Evolutionary conservation across 2,888 invertebrate species (phyloP).

Genomic region (Dryobotodes eremita): DNA sequence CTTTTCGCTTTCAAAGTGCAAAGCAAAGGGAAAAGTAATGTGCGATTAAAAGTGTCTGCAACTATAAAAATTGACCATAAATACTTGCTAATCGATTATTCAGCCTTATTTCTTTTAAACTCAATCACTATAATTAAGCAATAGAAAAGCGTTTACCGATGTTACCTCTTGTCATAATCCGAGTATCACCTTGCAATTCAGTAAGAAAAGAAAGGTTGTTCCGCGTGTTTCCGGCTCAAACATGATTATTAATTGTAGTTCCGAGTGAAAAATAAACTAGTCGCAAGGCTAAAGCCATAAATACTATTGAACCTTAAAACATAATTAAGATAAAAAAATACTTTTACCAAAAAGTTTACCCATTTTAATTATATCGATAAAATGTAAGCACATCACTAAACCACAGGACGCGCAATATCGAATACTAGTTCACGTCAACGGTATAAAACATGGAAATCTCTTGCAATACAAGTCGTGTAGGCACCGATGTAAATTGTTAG

Average conservation of each 20-base stretch:
- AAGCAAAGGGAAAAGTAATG: slow-evolving; percentile 1
- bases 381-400: slow-evolving; percentile 63
- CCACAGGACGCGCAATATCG: slow-evolving; percentile 83
- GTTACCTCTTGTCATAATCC: neutral
- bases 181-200: slow-evolving; percentile 26
- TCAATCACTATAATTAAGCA: slow-evolving; percentile 21
- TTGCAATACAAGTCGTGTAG: slow-evolving; percentile 70
- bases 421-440: slow-evolving; percentile 82
- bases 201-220: slow-evolving; percentile 24
- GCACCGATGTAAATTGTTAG: slow-evolving; percentile 67
- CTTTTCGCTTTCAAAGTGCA: neutral
- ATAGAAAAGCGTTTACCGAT: slow-evolving; percentile 10
- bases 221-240: slow-evolving; percentile 1
- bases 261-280: slow-evolving; percentile 38
- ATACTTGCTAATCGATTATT: slow-evolving; percentile 18
- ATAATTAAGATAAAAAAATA: too few species aligned
- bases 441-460: slow-evolving; percentile 80
- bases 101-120: slow-evolving; percentile 29
- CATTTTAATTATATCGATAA: slow-evolving; percentile 50
- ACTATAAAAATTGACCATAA: slow-evolving; percentile 25
- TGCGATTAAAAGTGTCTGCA: neutral
- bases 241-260: neutral
- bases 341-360: neutral
- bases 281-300: slow-evolving; percentile 30
- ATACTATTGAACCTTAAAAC: neutral